A percentile compares a stretch with the other conserved stretches of the same genome.
phyloP scores from a whole-genome alignment of 1,140 invertebrate genomes.

The Drosophila leontia region DNA sequence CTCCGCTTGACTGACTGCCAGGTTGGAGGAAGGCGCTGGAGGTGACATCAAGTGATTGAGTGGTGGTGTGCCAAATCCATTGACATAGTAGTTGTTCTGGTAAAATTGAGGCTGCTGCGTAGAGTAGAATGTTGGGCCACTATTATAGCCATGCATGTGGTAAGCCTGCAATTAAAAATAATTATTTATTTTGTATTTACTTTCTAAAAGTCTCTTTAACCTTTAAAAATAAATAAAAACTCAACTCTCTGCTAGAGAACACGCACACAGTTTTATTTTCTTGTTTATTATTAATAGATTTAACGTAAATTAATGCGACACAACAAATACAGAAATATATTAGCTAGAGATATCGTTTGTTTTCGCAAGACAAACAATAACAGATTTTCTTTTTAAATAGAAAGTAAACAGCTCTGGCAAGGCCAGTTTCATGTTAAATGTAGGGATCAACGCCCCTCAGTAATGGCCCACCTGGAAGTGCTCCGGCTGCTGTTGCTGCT shows the following conservation, averaged over 20 bases:
- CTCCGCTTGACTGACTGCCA: conserved; percentile 64
- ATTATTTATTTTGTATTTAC: not conserved
- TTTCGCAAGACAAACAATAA: not conserved
- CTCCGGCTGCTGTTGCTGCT: conserved; percentile 34
- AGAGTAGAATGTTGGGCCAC: conserved; percentile 52
- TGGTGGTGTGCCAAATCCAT: conserved; percentile 69
- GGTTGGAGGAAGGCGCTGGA: conserved; percentile 25
- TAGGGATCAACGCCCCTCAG: conserved; percentile 8
- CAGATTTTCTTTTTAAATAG: not conserved
- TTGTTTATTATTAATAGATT: conserved; percentile 7
- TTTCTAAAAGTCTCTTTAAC: not conserved
- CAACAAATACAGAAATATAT: conserved; percentile 1
- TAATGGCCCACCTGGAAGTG: conserved; percentile 49
- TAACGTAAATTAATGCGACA: conserved; percentile 1
- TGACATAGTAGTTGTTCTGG: conserved; percentile 67
- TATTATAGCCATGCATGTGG: conserved; percentile 58
- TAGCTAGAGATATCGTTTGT: conserved; percentile 4
- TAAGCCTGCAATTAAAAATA: conserved; percentile 31
- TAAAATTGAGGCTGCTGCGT: conserved; percentile 51
- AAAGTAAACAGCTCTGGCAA: conserved; percentile 6
- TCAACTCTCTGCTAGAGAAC: not conserved
- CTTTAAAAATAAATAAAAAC: not conserved
- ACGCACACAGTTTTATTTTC: not conserved
- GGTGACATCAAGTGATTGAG: conserved; percentile 67
- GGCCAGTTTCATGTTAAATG: not conserved